Conservation (phyloP, 2,113 vertebrate species). For the Cariama cristata region DNA sequence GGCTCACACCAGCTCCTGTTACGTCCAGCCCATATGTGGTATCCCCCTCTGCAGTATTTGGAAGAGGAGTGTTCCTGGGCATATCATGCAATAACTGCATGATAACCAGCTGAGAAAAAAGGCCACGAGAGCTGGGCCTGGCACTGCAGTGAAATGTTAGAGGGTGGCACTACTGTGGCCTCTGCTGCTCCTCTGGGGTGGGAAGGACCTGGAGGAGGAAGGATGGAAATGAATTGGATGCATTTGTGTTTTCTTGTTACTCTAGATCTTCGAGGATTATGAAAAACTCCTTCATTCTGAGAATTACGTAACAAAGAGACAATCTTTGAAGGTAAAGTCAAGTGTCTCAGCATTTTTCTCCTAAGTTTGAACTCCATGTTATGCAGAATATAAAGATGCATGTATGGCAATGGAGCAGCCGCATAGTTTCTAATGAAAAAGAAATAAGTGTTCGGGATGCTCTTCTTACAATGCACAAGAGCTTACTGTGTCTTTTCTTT, state of each 20-base stretch:
- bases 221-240: not conserved
- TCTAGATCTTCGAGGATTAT: constrained; percentile 94
- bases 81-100: not conserved
- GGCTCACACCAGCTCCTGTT: not conserved
- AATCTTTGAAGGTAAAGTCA: constrained; percentile 93
- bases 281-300: constrained; percentile 97
- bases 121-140: not conserved
- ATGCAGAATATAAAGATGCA: not conserved
- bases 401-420: not conserved
- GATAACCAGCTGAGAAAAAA: not conserved
- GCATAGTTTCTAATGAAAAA: not conserved
- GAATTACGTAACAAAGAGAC: constrained; percentile 98
- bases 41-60: not conserved
- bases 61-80: not conserved
- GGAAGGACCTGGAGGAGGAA: not conserved
- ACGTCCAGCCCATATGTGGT: constrained; percentile 31
- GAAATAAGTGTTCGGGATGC: not conserved
- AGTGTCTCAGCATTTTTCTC: not conserved
- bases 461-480: not conserved
- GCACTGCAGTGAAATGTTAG: not conserved
- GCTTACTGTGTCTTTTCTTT: not conserved
- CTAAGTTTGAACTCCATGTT: not conserved
- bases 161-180: not conserved
- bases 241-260: constrained; percentile 30
- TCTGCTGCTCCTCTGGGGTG: not conserved